These are phyloP conservation scores for Cecidostiba fungosa DNA, from an alignment of 2,888 invertebrate species.

Conservation along the genomic window DNA sequence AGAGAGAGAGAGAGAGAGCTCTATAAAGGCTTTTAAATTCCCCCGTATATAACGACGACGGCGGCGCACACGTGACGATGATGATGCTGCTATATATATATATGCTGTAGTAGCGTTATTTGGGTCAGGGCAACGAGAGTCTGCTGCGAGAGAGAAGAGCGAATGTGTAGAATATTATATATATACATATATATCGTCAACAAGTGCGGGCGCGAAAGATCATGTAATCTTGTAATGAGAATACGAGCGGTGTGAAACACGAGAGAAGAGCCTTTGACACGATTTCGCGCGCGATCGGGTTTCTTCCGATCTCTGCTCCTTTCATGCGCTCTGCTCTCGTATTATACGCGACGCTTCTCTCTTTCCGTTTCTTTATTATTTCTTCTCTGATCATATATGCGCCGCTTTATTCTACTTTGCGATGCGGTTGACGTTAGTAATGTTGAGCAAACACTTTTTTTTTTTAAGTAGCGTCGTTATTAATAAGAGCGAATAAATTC, in stretches of 20 bases:
- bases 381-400: neutral
- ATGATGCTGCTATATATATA: neutral
- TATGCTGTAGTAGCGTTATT: slow-evolving; percentile 19
- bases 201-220: slow-evolving; percentile 63
- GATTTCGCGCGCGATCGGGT: slow-evolving; percentile 57
- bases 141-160: slow-evolving; percentile 2
- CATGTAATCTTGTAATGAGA: slow-evolving; percentile 63
- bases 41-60: neutral
- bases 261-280: slow-evolving; percentile 59
- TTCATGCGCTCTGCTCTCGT: neutral
- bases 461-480: neutral
- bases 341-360: neutral
- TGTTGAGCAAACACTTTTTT: neutral
- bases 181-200: slow-evolving; percentile 46
- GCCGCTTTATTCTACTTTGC: neutral
- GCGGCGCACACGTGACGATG: slow-evolving; percentile 11
- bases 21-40: slow-evolving; percentile 22
- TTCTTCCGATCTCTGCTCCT: slow-evolving; percentile 46
- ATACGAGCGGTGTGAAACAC: slow-evolving; percentile 48
- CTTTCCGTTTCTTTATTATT: slow-evolving; percentile 3
- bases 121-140: slow-evolving; percentile 59
- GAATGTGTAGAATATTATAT: neutral
- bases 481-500: neutral
- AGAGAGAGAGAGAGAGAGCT: too few species aligned
- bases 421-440: neutral